A percentile compares a stretch with the other conserved stretches of the same genome.
These are phyloP conservation scores for Thera britannica DNA, from an alignment of 2,888 invertebrate species.

Conservation along the genomic window DNA sequence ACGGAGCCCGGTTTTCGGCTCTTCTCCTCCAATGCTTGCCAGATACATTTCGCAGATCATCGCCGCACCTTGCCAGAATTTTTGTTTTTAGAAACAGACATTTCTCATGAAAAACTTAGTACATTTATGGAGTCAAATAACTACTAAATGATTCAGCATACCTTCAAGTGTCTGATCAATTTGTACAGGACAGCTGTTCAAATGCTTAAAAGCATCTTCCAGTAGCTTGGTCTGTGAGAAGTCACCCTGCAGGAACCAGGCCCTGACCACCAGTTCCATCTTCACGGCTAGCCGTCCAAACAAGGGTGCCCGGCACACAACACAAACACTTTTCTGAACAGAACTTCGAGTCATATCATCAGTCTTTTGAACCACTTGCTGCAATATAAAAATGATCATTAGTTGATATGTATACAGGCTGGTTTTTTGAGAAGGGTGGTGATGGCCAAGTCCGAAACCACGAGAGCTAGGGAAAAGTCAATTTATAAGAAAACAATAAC, in stretches of 20 bases:
- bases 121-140: no score
- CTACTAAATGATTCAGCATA: slow-evolving; percentile 41
- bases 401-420: background rate
- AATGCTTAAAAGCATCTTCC: slow-evolving; percentile 95
- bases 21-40: no score
- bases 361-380: slow-evolving; percentile 96
- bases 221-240: slow-evolving; percentile 94
- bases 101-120: no score
- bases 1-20: no score
- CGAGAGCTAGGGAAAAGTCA: no score
- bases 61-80: no score
- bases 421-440: no score
- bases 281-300: slow-evolving; percentile 98
- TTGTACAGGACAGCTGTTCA: slow-evolving; percentile 92
- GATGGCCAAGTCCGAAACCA: no score
- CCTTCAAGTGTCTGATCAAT: slow-evolving; percentile 80
- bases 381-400: slow-evolving; percentile 32
- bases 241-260: slow-evolving; percentile 98
- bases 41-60: no score
- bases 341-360: slow-evolving; percentile 98
- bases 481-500: no score
- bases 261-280: slow-evolving; percentile 97
- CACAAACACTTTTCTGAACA: slow-evolving; percentile 99
- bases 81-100: no score
- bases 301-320: slow-evolving; percentile 94